phyloP scores from a whole-genome alignment of 2,113 vertebrate species.

The Tachysurus fulvidraco region DNA sequence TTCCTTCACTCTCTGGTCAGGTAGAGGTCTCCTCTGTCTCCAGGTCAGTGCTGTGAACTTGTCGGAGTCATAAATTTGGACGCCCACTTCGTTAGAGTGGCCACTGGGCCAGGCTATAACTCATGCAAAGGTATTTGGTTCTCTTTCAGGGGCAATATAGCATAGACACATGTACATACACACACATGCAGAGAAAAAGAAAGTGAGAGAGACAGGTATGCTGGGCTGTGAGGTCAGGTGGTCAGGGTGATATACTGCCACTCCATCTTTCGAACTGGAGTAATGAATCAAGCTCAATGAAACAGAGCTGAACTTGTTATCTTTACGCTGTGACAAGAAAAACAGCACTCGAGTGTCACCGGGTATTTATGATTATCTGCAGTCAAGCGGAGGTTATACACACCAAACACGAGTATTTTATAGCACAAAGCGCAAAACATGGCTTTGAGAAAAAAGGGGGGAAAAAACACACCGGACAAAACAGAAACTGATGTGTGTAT shows the following conservation, averaged over 20 bases:
- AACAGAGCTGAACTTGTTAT: constrained; percentile 71
- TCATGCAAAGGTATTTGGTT: constrained; percentile 49
- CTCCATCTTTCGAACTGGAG: constrained; percentile 61
- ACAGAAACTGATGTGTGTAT: background rate
- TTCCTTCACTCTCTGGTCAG: constrained; percentile 59
- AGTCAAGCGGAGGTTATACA: constrained; percentile 73
- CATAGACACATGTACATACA: constrained; percentile 13
- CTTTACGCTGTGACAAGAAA: constrained; percentile 68
- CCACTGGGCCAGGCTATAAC: constrained; percentile 49
- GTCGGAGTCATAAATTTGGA: constrained; percentile 48
- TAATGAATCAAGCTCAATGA: constrained; percentile 72
- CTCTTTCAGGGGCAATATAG: constrained; percentile 48
- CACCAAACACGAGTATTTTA: constrained; percentile 63
- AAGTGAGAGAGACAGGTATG: constrained; percentile 56
- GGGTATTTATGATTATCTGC: constrained; percentile 73
- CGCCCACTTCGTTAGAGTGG: constrained; percentile 47
- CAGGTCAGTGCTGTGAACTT: constrained; percentile 52
- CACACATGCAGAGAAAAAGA: constrained; percentile 36
- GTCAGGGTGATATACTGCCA: constrained; percentile 61
- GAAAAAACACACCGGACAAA: too few relatives aligned
- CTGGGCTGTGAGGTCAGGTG: constrained; percentile 52
- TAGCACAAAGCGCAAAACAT: constrained; percentile 44
- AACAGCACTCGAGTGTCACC: constrained; percentile 68
- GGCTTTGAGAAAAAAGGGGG: constrained; percentile 51
- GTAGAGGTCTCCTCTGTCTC: constrained; percentile 44